A percentile compares a stretch with the other conserved stretches of the same genome.
Conservation (phyloP, 2,888 invertebrate species). For the Hypolimnas misippus region DNA sequence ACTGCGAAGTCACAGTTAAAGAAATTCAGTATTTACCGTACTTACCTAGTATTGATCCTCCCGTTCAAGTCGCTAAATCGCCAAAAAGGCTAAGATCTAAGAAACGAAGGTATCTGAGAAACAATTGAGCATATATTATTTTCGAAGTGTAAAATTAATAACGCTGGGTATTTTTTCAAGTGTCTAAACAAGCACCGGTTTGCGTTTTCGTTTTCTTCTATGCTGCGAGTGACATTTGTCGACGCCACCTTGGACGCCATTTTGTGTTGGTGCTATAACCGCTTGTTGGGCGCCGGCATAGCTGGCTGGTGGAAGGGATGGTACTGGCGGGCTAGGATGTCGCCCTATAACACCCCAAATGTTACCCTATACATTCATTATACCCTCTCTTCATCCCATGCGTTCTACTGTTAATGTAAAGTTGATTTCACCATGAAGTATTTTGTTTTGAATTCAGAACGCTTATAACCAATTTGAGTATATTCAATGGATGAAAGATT, state of each 20-base stretch:
- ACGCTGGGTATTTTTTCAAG: slow-evolving; percentile 29
- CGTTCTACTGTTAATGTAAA: slow-evolving; percentile 30
- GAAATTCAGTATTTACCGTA: slow-evolving; percentile 40
- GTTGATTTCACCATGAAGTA: slow-evolving; percentile 37
- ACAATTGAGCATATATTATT: slow-evolving; percentile 55
- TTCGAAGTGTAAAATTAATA: slow-evolving; percentile 41
- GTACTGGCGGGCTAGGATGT: slow-evolving; percentile 77
- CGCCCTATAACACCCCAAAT: slow-evolving; percentile 77
- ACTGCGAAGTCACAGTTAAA: slow-evolving; percentile 52
- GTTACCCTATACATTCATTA: slow-evolving; percentile 76
- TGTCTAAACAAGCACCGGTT: slow-evolving; percentile 72
- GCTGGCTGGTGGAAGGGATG: slow-evolving; percentile 79
- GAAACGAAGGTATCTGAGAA: slow-evolving; percentile 35
- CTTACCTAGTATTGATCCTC: slow-evolving; percentile 8
- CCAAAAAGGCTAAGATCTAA: slow-evolving; percentile 43
- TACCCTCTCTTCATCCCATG: slow-evolving; percentile 44
- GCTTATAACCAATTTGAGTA: background rate
- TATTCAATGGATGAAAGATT: background rate
- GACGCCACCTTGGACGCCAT: slow-evolving; percentile 46
- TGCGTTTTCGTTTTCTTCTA: slow-evolving; percentile 70
- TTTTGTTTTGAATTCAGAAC: background rate
- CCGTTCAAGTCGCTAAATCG: slow-evolving; percentile 19
- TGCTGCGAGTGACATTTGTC: slow-evolving; percentile 61
- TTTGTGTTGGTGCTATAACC: slow-evolving; percentile 75
- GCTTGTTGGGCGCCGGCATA: slow-evolving; percentile 71